A percentile compares a stretch with the other conserved stretches of the same genome.
These are phyloP conservation scores for Torymus texanus DNA, from an alignment of 2,888 invertebrate genomes.

Conservation along the genomic window DNA sequence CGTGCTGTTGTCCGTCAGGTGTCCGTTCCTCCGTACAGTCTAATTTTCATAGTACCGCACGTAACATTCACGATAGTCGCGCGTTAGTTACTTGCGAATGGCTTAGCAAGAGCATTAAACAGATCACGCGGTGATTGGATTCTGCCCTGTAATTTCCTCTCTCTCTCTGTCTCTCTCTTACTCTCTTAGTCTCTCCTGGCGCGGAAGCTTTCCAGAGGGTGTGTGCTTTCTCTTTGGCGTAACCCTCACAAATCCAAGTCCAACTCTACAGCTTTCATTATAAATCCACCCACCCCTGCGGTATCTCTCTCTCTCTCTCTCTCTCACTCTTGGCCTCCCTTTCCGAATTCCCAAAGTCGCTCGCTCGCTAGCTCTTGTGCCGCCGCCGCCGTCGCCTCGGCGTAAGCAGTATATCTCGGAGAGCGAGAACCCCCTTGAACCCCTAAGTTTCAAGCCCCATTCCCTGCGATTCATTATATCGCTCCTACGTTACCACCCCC, in stretches of 20 bases:
- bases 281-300: conserved; percentile 71
- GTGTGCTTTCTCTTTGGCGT: conserved; percentile 57
- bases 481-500: conserved; percentile 65
- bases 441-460: conserved; percentile 72
- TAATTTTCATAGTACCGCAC: conserved; percentile 38
- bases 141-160: conserved; percentile 56
- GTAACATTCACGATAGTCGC: background rate
- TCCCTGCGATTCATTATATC: conserved; percentile 73
- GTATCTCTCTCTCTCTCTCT: conserved; percentile 52
- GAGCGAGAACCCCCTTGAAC: conserved; percentile 57
- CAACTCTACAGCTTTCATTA: conserved; percentile 74
- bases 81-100: background rate
- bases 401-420: background rate
- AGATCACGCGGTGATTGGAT: conserved; percentile 74
- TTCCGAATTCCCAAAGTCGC: conserved; percentile 66
- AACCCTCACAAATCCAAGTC: conserved; percentile 73
- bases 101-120: conserved; percentile 72
- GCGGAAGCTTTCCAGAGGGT: conserved; percentile 60
- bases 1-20: background rate
- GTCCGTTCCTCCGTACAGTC: background rate
- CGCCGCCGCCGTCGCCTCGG: too few relatives aligned
- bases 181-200: conserved; percentile 55
- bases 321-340: conserved; percentile 45
- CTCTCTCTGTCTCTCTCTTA: conserved; percentile 55
- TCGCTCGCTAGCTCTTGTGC: conserved; percentile 17